Conservation (phyloP, 2,888 invertebrate genomes). For the Mythimna albipuncta region DNA sequence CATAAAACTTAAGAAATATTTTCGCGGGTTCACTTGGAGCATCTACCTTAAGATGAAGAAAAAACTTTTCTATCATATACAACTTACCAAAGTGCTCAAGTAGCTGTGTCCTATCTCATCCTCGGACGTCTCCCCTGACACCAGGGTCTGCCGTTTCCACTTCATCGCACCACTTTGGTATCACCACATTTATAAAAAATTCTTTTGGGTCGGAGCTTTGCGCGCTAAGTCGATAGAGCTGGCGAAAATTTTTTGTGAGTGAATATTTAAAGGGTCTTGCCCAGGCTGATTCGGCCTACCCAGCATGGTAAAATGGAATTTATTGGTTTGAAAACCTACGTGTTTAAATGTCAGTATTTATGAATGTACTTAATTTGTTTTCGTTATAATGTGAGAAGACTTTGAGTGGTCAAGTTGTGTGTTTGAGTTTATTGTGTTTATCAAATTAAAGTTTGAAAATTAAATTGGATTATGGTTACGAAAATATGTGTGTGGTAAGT, state of each 20-base stretch:
- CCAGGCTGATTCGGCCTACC: no score
- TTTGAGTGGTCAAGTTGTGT: conserved; percentile 33
- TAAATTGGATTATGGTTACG: conserved; percentile 7
- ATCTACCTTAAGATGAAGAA: background rate
- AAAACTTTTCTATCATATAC: background rate
- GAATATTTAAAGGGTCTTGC: no score
- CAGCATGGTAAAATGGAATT: no score
- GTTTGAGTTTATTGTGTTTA: conserved; percentile 12
- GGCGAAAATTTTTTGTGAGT: conserved; percentile 19
- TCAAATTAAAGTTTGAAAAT: background rate
- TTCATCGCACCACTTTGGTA: conserved; percentile 74
- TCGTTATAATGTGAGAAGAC: conserved; percentile 27
- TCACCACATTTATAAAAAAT: conserved; percentile 51
- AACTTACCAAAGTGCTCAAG: conserved; percentile 87
- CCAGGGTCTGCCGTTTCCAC: conserved; percentile 80
- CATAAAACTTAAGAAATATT: no score
- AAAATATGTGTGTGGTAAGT: background rate
- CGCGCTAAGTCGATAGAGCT: conserved; percentile 41
- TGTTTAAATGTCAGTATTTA: background rate
- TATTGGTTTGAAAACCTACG: background rate
- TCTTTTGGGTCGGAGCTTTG: conserved; percentile 36
- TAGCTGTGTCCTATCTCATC: conserved; percentile 88
- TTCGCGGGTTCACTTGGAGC: background rate
- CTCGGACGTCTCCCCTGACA: conserved; percentile 87
- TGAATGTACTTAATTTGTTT: conserved; percentile 18